Base-by-base conservation (phyloP, 2,797 vertebrate genomes). In the Bradypodion ventrale region DNA sequence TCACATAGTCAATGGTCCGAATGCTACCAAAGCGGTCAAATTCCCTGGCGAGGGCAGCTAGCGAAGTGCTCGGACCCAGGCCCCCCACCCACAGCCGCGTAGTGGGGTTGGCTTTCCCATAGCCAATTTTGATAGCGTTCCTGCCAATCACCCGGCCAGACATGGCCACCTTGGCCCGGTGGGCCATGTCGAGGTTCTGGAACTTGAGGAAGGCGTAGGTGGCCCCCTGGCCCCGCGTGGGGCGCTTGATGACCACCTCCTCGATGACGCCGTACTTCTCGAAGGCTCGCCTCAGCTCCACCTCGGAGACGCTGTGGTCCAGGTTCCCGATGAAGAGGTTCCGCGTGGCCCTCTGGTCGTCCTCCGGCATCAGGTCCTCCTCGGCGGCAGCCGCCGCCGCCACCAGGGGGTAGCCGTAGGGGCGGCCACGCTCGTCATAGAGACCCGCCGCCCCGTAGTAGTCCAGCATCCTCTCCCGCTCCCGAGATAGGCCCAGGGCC, bases 21-120 rank as follows among this genome's bases (percentile, higher is more conserved):
- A 99, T 99, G 91, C 98, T 99, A 6, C 98, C 98, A 0, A 99
- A 99, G 37, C 98, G 98, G 87, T 99, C 98, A 0, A 99, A 99
- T 90, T 99, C 98, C 1, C 98, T 95, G 0, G 98, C 98, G 46
- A 99, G 95, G 1, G 98, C 97, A 0, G 98, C 98, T 25, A 99
- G 92, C 0, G 98, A 98, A 25, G 97, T 98, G 32, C 97, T 97
- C 0, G 98, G 97, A 0, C 98, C 98, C 0, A 99, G 96, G 0
- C 98, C 98, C 0, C 98, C 98, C 87, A 99, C 98, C 98, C 98
- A 99, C 6, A 99, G 97, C 21, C 98, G 95, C 0, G 98, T 99
- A 56, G 98, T 99, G 10, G 98, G 98, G 87, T 99, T 99, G 23
- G 98, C 98, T 84, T 99, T 99, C 25, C 98, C 98, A 0, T 99